phyloP scores from a whole-genome alignment of 2,888 invertebrate species.

The Zaprionus obscuricornis region DNA sequence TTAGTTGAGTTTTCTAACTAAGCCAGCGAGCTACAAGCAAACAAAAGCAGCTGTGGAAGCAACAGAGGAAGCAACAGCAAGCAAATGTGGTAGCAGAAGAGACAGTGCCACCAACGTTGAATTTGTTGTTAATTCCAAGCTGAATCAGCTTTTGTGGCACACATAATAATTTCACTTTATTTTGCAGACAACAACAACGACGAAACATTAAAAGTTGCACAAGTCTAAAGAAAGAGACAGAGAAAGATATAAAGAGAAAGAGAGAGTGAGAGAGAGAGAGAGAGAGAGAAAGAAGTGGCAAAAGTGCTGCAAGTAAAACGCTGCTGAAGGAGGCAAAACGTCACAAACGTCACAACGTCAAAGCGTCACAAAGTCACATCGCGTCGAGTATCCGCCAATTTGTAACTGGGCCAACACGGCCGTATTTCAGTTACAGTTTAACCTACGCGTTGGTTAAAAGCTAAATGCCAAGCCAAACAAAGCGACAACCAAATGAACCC shows the following conservation, averaged over 20 bases:
- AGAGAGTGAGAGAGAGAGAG: constrained; percentile 3
- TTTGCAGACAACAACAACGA: constrained; percentile 45
- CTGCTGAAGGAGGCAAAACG: background rate
- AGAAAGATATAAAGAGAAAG: background rate
- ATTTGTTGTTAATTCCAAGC: constrained; percentile 42
- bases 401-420: constrained; percentile 68
- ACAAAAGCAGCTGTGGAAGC: too few relatives aligned
- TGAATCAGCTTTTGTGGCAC: constrained; percentile 58
- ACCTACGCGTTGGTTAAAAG: constrained; percentile 58
- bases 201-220: constrained; percentile 55
- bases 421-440: constrained; percentile 65
- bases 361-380: constrained; percentile 25
- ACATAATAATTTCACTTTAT: constrained; percentile 75
- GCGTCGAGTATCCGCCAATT: constrained; percentile 50
- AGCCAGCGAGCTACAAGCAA: too few relatives aligned
- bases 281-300: constrained; percentile 56
- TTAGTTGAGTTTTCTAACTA: constrained; percentile 41
- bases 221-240: constrained; percentile 15
- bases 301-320: constrained; percentile 58
- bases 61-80: background rate
- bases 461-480: constrained; percentile 60
- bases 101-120: constrained; percentile 49
- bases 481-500: constrained; percentile 76
- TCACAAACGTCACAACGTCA: constrained; percentile 6
- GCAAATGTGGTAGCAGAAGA: background rate